Evolutionary conservation across 2,888 invertebrate genomes (phyloP).

Genomic region (Heteromyza rotundicornis): DNA sequence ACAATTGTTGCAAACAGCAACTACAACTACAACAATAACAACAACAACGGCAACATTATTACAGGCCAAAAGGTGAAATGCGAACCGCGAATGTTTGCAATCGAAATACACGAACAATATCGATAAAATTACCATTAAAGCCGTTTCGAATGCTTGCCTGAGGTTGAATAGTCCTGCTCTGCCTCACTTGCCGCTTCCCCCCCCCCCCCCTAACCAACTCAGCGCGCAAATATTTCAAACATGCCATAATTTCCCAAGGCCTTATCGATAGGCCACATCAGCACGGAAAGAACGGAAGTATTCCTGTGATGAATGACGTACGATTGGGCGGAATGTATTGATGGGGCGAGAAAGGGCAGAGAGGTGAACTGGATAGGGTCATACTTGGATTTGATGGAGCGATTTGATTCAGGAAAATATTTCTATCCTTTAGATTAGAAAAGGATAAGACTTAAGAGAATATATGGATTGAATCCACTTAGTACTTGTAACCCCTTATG

Average conservation of each 20-base stretch:
- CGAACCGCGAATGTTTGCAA: slow-evolving; percentile 42
- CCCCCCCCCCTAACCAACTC: not conserved
- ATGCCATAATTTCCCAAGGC: not conserved
- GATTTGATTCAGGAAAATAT: too few relatives aligned
- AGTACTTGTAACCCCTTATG: too few relatives aligned
- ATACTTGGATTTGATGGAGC: too few relatives aligned
- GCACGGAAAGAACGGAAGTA: not conserved
- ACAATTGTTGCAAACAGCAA: slow-evolving; percentile 1
- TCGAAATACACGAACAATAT: slow-evolving; percentile 57
- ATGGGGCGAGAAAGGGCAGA: too few relatives aligned
- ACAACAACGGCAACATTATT: not conserved
- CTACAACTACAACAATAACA: not conserved
- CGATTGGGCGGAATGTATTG: not conserved
- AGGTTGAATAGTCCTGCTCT: not conserved
- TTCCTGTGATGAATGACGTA: not conserved
- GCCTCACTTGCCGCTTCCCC: not conserved
- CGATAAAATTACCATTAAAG: slow-evolving; percentile 58
- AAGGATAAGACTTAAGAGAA: too few relatives aligned
- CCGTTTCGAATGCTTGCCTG: not conserved
- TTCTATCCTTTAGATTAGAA: too few relatives aligned
- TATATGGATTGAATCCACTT: too few relatives aligned
- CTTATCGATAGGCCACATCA: not conserved
- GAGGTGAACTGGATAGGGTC: too few relatives aligned
- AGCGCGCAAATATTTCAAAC: not conserved
- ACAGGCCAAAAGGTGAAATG: slow-evolving; percentile 3